A percentile compares a stretch with the other conserved stretches of the same genome.
Conservation (phyloP, 2,797 vertebrate species). For the Cirrhinus mrigala region DNA sequence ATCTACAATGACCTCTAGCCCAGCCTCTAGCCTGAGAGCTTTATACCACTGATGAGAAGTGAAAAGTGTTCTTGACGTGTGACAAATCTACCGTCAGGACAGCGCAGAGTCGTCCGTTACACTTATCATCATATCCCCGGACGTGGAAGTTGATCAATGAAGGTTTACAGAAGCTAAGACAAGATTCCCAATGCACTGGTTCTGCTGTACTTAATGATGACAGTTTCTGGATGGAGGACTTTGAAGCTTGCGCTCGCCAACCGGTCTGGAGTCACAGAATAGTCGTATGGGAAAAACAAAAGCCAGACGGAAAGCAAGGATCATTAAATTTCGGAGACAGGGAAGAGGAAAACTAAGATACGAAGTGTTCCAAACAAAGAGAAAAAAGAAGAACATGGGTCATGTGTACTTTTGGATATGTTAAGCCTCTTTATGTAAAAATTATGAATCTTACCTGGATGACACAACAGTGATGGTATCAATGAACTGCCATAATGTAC, state of each 20-base stretch:
- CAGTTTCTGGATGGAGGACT: conserved; percentile 39
- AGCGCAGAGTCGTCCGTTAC: conserved; percentile 33
- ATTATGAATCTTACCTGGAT: background rate
- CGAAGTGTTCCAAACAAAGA: background rate
- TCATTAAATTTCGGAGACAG: conserved; percentile 3
- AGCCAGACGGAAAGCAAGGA: conserved; percentile 16
- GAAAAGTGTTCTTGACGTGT: conserved; percentile 42
- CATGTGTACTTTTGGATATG: background rate
- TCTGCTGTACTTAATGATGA: conserved; percentile 51
- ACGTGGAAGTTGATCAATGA: conserved; percentile 60
- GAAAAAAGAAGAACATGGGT: background rate
- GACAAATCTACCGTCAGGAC: conserved; percentile 46
- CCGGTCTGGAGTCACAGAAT: conserved; percentile 5
- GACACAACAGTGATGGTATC: background rate
- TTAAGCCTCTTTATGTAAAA: background rate
- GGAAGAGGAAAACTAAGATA: background rate
- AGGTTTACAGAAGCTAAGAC: conserved; percentile 37
- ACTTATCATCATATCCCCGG: conserved; percentile 57
- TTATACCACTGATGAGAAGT: conserved; percentile 19
- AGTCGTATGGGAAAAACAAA: conserved; percentile 19
- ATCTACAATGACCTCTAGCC: conserved; percentile 47
- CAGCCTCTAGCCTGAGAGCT: conserved; percentile 16
- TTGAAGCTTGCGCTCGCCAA: conserved; percentile 24
- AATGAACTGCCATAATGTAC: background rate
- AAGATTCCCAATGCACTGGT: conserved; percentile 48